phyloP scores from a whole-genome alignment of 1,140 invertebrate genomes.

The Leptonema lineaticorne region DNA sequence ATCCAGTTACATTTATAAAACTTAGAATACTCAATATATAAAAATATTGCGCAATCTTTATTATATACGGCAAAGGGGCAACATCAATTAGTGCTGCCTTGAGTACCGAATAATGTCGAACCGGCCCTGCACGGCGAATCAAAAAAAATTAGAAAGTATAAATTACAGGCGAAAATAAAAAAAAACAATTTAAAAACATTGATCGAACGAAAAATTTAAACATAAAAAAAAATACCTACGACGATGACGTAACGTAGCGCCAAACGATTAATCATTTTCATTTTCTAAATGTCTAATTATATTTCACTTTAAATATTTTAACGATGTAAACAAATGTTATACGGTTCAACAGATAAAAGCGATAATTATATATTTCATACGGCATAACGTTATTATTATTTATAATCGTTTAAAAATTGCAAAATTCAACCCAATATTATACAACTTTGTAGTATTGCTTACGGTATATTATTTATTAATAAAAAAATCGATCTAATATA shows the following conservation, averaged over 20 bases:
- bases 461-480: background rate
- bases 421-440: too few species aligned
- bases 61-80: too few species aligned
- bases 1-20: too few species aligned
- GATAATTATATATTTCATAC: background rate
- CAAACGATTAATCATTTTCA: constrained; percentile 8
- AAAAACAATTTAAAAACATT: too few species aligned
- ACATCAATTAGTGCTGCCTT: too few species aligned
- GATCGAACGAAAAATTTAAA: background rate
- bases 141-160: too few species aligned
- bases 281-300: background rate
- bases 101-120: too few species aligned
- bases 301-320: background rate
- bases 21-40: too few species aligned
- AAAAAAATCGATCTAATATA: background rate
- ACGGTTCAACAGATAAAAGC: background rate
- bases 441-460: background rate
- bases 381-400: background rate
- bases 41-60: too few species aligned
- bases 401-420: background rate
- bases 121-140: too few species aligned
- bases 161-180: too few species aligned
- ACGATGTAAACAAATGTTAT: background rate
- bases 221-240: background rate
- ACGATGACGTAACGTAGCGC: background rate